Evolutionary conservation across 2,888 invertebrate species (phyloP).

Genomic region (Octonoba sinensis): DNA sequence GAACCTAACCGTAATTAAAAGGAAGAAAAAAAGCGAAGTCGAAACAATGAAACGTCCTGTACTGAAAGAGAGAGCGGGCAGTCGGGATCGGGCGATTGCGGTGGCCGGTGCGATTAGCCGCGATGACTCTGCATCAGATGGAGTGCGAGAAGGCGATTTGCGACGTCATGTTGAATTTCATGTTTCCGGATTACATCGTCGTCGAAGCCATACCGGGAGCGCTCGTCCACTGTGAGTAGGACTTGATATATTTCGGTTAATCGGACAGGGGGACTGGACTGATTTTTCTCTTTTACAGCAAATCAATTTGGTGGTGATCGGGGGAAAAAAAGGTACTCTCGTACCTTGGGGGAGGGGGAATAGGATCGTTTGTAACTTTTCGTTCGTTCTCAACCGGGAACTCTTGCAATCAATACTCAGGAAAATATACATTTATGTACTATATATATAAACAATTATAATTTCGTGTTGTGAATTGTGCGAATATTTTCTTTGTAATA

Average conservation of each 20-base stretch:
- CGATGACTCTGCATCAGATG: conserved; percentile 19
- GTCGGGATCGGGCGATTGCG: not conserved
- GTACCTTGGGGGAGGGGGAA: too few relatives aligned
- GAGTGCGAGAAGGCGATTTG: conserved; percentile 30
- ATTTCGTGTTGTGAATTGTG: too few relatives aligned
- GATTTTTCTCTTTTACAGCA: too few relatives aligned
- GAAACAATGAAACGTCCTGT: conserved; percentile 29
- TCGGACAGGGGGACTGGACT: too few relatives aligned
- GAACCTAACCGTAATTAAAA: conserved; percentile 43
- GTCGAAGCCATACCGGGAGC: conserved; percentile 55
- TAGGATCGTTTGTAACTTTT: too few relatives aligned
- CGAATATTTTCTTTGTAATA: too few relatives aligned
- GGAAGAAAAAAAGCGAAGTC: not conserved
- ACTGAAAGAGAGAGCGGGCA: conserved; percentile 1
- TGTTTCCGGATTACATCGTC: conserved; percentile 55
- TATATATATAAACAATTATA: too few relatives aligned
- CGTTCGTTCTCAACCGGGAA: too few relatives aligned
- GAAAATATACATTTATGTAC: too few relatives aligned
- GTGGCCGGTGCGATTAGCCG: not conserved
- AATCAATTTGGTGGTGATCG: too few relatives aligned
- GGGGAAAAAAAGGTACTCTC: too few relatives aligned
- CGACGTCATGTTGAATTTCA: conserved; percentile 56
- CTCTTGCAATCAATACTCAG: too few relatives aligned
- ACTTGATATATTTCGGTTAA: not conserved
- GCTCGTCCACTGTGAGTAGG: conserved; percentile 49